Base-by-base conservation (phyloP, 1,140 invertebrate species). In the Steinernema feltiae region DNA sequence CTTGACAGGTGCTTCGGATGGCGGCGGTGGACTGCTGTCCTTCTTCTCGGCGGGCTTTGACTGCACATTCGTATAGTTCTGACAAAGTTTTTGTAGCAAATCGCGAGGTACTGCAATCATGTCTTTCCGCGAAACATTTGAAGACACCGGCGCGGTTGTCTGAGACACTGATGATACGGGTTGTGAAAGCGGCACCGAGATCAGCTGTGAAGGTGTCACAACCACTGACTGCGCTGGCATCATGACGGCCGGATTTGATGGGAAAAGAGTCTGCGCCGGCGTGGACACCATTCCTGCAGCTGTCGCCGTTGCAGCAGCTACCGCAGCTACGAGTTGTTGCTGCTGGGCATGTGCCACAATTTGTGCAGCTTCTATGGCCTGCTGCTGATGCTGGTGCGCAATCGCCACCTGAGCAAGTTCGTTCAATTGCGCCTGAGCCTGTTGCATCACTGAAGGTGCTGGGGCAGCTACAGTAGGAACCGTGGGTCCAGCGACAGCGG, bases 51-150 rank as follows among this genome's bases (percentile, higher is more conserved):
- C 15, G 15, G 12, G 2, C 24, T 21, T 12, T 21, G 12, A 21
- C 53, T 63, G 53, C 24, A 63, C 12, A 21, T 63, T 63, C 12
- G 53, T 15, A 21, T 63, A 63, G 53, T 63, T 63, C 24, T 63
- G 53, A 3, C 7, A 12, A 21, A 63, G 53, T 21, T 27, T 15
- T 21, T 63, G 53, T 7, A 82, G 41, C 29, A 82, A 48, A 70
- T 81, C 82, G 46, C 82, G 81, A 15, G 82, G 80, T 41, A 82
- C 82, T 15, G 80, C 70, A 32, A 82, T 63, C 75, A 84, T 74
- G 46, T 84, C 82, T 69, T 79, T 70, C 3, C 78, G 30, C 30
- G 1, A 63, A 76, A 53, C 18, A 70, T 79, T 30, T 7, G 31
- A 24, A 71, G 21, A 29, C 76, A 48, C 32, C 17, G 32, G 30